Conservation (phyloP, 2,113 vertebrate genomes). For the Rana temporaria region DNA sequence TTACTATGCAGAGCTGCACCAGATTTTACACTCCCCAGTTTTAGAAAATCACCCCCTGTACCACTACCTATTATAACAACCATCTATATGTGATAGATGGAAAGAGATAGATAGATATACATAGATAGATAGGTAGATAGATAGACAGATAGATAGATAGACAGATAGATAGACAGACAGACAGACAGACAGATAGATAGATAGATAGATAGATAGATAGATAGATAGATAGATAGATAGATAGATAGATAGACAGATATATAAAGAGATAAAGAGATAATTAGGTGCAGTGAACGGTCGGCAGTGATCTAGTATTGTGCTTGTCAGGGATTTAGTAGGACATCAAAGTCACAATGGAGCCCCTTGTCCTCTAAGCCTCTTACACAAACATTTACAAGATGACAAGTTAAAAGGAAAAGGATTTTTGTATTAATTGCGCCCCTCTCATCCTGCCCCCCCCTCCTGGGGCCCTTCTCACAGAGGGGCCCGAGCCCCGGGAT, state of each 20-base stretch:
- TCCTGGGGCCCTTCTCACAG: not conserved
- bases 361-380: constrained; percentile 41
- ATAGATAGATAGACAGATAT: constrained; percentile 8
- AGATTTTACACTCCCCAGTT: no score
- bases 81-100: no score
- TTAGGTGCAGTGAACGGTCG: not conserved
- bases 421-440: constrained; percentile 22
- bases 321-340: constrained; percentile 29
- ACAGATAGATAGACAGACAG: constrained; percentile 9
- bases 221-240: not conserved
- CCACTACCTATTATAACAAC: no score
- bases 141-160: constrained; percentile 26
- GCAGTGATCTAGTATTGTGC: constrained; percentile 15
- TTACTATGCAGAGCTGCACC: no score
- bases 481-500: constrained; percentile 14
- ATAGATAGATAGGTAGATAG: constrained; percentile 11
- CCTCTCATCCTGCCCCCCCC: not conserved
- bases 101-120: not conserved
- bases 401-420: constrained; percentile 45
- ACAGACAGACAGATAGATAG: constrained; percentile 5
- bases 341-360: constrained; percentile 32
- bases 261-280: constrained; percentile 18
- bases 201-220: constrained; percentile 18
- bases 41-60: no score
- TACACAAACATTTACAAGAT: constrained; percentile 49